Evolutionary conservation across 2,888 invertebrate genomes (phyloP), one percentile per base, ranked within the genome.

Genomic region (Sinotaia quadrata): DNA sequence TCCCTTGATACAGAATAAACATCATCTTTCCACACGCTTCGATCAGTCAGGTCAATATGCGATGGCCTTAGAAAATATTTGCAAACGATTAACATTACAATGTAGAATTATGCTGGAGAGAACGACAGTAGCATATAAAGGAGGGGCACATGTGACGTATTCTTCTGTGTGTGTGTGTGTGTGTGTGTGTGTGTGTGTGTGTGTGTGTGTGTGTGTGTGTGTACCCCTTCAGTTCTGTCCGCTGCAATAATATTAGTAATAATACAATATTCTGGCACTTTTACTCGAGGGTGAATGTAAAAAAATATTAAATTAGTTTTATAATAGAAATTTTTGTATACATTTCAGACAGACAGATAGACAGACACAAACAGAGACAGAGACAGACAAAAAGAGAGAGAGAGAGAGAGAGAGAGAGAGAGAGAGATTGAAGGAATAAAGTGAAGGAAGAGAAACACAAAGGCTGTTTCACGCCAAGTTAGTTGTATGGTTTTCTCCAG

Each of bases 11-110:
- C 31, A 37, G 60, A 37, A 37, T 47, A 60, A 60, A 60, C 33
- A 60, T n/a, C 36, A 37, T 58, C 44, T 60, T 60, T 60, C 44
- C 41, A 47, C 60, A 60, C 60, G n/a, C 29, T 60, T 60, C 47
- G 60, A 47, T 44, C 47, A 27, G 41, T 27, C 27, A 47, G 29
- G 31, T 44, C 60, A 60, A 60, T 60, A 60, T n/a, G 29, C 60
- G 18, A 60, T 24, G 12, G 60, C 60, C n/a, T 60, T 21, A 33
- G 36, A 58, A 27, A 58, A n/a, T 58, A 37, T 58, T 58, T n/a
- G 58, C n/a, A 21, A 27, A 37, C 41, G 58, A 24, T 58, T 58
- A 58, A 41, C 58, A 58, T 58, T 27, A 58, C 58, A 58, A 58
- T 47, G n/a, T n/a, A n/a, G n/a, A n/a, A n/a, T n/a, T n/a, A n/a